Base-by-base conservation (phyloP, 2,113 vertebrate genomes). In the Oncorhynchus mykiss region DNA sequence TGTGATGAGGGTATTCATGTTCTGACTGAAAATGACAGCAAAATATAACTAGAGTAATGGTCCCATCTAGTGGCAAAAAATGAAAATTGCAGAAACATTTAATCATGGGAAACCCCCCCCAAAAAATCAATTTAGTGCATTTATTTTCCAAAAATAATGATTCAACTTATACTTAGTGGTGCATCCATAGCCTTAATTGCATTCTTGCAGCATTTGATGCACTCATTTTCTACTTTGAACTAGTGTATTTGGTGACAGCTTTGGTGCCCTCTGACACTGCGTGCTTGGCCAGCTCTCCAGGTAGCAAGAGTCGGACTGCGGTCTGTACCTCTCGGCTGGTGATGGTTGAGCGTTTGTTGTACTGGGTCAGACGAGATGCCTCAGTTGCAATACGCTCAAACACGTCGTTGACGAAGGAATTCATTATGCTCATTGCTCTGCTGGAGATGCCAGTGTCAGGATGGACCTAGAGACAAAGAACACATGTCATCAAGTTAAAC, bases 351-450 rank as follows among this genome's bases (percentile, higher is more conserved):
- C 94, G 90, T 65, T 93, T 93, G 84, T 94, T 94, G 87, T 94
- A 95, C 70, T 93, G 90, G 1, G 93, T 91, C 78, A 95, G 82
- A 1, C 93, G 85, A 12, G 94, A 94, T 14, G 94, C 94, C 62
- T 95, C 94, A 0, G 93, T 92, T 49, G 93, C 92, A 2, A 95
- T 93, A 18, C 92, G 84, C 82, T 93, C 90, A 2, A 94, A 94
- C 73, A 93, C 84, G 74, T 94, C 93, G 20, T 94, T 94, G 7
- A 93, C 93, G 79, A 93, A 92, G 22, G 93, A 94, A 87, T 94
- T 94, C 93, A 94, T 93, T 76, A 94, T 93, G 85, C 93, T 93
- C 93, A 94, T 94, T 5, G 93, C 93, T 75, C 89, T 80, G 87
- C 92, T 92, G 1, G 93, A 94, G 75, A 94, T 94, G 5, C 93